Percentiles rank a stretch among this genome's conserved stretches.
phyloP scores from a whole-genome alignment of 2,113 vertebrate genomes.

The Paratilapia polleni region DNA sequence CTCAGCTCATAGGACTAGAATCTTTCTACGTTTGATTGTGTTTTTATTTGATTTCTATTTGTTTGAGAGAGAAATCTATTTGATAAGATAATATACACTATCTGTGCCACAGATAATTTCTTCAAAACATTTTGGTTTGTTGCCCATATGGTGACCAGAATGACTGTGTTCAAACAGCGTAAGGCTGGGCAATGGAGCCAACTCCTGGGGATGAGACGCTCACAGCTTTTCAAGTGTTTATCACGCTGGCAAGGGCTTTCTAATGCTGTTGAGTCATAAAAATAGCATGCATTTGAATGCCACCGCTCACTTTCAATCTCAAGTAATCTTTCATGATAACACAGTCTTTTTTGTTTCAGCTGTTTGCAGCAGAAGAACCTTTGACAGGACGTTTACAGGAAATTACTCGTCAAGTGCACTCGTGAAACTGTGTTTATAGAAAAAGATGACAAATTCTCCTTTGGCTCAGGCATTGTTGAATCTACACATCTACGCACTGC shows the following conservation, averaged over 20 bases:
- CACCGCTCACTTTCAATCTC: conserved; percentile 61
- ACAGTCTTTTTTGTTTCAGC: conserved; percentile 46
- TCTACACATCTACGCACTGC: conserved; percentile 29
- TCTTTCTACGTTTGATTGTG: not conserved
- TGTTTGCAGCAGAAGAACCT: conserved; percentile 17
- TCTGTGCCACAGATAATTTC: not conserved
- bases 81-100: not conserved
- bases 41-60: not conserved
- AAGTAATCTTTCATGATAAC: conserved; percentile 67
- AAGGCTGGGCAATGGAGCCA: conserved; percentile 33
- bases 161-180: conserved; percentile 40
- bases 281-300: conserved; percentile 72
- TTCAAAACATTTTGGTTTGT: conserved; percentile 1
- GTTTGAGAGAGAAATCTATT: not conserved
- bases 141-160: conserved; percentile 16
- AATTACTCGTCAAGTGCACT: conserved; percentile 58
- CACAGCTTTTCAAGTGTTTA: conserved; percentile 74
- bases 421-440: conserved; percentile 57
- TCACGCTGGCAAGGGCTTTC: conserved; percentile 69
- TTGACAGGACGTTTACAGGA: conserved; percentile 57
- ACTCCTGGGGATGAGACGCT: conserved; percentile 52
- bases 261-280: conserved; percentile 73
- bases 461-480: conserved; percentile 32
- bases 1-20: not conserved
- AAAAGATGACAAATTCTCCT: conserved; percentile 59